Percentiles rank a stretch among this genome's conserved stretches.
Evolutionary conservation across 2,888 invertebrate species (phyloP).

Genomic region (Nebria brevicollis): DNA sequence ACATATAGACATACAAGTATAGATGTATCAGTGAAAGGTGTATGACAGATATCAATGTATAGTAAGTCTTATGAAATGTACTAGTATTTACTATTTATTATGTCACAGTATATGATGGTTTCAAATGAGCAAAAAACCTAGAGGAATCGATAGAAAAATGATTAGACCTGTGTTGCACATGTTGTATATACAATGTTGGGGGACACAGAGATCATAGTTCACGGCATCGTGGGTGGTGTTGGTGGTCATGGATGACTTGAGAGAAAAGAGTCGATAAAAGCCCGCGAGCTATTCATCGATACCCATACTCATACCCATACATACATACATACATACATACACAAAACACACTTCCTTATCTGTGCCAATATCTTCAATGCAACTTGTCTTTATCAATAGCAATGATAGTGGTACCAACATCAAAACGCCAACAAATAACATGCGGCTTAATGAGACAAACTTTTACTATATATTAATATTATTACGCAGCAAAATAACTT

Average conservation of each 20-base stretch:
- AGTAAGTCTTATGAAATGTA: neutral
- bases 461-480: too few species aligned
- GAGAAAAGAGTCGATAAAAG: slow-evolving; percentile 4
- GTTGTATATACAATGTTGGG: neutral
- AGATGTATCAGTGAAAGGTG: slow-evolving; percentile 29
- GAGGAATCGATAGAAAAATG: neutral
- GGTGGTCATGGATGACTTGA: slow-evolving; percentile 23
- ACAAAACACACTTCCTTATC: slow-evolving; percentile 8
- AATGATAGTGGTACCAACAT: slow-evolving; percentile 19
- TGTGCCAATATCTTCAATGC: slow-evolving; percentile 20
- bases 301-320: too few species aligned
- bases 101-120: neutral
- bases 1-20: neutral
- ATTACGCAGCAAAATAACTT: too few species aligned
- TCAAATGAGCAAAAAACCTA: neutral
- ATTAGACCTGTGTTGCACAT: slow-evolving; percentile 1
- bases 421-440: neutral
- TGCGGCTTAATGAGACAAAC: too few species aligned
- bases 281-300: neutral
- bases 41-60: slow-evolving; percentile 39
- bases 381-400: slow-evolving; percentile 18
- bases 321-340: neutral
- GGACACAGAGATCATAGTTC: slow-evolving; percentile 34
- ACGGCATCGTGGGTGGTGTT: slow-evolving; percentile 37
- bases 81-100: neutral